A percentile compares a stretch with the other conserved stretches of the same genome.
Evolutionary conservation across 1,140 invertebrate genomes (phyloP).

Genomic region (Conus ventricosus): DNA sequence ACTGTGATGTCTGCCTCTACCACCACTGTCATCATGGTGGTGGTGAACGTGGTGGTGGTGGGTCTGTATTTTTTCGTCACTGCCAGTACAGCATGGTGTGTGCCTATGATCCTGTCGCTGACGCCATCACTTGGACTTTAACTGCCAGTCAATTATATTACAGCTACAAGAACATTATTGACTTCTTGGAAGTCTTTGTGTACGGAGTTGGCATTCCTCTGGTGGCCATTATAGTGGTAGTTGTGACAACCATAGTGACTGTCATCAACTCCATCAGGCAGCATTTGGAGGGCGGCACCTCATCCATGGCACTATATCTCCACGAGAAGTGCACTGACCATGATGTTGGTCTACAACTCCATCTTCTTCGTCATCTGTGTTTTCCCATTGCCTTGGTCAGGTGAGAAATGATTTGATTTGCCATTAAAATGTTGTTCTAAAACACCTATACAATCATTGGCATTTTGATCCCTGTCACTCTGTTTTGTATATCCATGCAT

Average conservation of each 20-base stretch:
- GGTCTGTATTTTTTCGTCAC: background rate
- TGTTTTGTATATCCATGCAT: no score
- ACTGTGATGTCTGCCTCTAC: background rate
- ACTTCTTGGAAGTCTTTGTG: background rate
- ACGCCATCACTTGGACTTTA: background rate
- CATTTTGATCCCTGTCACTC: no score
- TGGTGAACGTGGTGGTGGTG: background rate
- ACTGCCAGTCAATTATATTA: background rate
- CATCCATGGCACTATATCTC: background rate
- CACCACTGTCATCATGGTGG: background rate
- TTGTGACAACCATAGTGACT: background rate
- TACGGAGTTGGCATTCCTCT: background rate
- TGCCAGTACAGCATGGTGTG: slow-evolving; percentile 1
- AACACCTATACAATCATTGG: no score
- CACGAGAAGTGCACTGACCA: slow-evolving; percentile 11
- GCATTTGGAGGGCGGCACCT: background rate
- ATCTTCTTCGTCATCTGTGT: background rate
- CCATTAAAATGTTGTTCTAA: no score
- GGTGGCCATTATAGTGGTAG: background rate
- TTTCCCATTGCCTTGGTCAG: no score
- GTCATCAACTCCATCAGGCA: background rate
- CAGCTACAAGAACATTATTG: background rate
- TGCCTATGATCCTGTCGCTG: background rate
- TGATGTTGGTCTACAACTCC: background rate
- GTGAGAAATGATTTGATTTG: no score